A percentile compares a stretch with the other conserved stretches of the same genome.
phyloP scores from a whole-genome alignment of 2,888 invertebrate genomes.

The Charanyca ferruginea region DNA sequence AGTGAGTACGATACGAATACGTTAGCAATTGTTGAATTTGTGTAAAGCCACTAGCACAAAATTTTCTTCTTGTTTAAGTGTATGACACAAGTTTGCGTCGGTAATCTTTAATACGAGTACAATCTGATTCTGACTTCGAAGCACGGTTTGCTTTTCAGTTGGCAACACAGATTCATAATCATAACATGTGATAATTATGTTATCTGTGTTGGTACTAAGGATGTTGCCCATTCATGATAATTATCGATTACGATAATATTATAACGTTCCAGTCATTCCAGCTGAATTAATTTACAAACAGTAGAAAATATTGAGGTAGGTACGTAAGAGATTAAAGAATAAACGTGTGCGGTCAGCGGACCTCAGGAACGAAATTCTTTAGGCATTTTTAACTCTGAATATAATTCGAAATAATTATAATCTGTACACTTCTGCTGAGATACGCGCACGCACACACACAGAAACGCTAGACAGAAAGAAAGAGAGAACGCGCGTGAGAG shows the following conservation, averaged over 20 bases:
- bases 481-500: too few relatives aligned
- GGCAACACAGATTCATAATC: not conserved
- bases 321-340: not conserved
- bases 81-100: too few relatives aligned
- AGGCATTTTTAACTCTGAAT: too few relatives aligned
- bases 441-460: too few relatives aligned
- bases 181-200: not conserved
- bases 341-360: too few relatives aligned
- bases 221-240: not conserved
- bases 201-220: not conserved
- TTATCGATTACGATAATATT: not conserved
- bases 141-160: too few relatives aligned
- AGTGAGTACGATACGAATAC: slow-evolving; percentile 3
- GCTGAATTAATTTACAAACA: not conserved
- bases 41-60: slow-evolving; percentile 1
- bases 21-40: slow-evolving; percentile 4
- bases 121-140: too few relatives aligned
- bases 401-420: too few relatives aligned
- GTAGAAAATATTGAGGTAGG: not conserved
- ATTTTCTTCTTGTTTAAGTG: too few relatives aligned
- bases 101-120: not conserved
- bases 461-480: too few relatives aligned
- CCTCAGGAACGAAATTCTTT: too few relatives aligned
- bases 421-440: too few relatives aligned
- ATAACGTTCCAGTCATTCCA: not conserved